Conservation (phyloP, 2,888 invertebrate genomes). For the Aleiodes alternator region DNA sequence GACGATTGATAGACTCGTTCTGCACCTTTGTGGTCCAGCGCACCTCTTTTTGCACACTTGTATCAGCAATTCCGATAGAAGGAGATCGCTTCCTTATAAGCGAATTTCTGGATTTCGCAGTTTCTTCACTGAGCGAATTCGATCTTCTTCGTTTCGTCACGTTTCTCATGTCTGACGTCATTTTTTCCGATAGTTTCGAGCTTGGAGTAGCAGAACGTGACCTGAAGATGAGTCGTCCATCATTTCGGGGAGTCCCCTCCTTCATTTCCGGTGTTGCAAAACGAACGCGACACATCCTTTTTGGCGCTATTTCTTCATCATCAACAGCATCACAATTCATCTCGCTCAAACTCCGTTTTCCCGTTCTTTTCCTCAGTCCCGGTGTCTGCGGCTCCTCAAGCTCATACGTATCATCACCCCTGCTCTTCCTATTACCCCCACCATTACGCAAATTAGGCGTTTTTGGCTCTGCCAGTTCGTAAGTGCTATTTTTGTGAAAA, state of each 20-base stretch:
- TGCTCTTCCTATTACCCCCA: conserved; percentile 36
- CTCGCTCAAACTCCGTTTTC: conserved; percentile 53
- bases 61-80: conserved; percentile 35
- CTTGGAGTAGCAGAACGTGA: conserved; percentile 49
- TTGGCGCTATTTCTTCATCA: conserved; percentile 46
- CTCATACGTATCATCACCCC: conserved; percentile 61
- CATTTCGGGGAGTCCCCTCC: background rate
- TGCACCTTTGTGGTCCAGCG: conserved; percentile 58
- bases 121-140: conserved; percentile 30
- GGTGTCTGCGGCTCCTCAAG: conserved; percentile 62
- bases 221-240: background rate
- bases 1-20: conserved; percentile 72
- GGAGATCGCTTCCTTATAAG: conserved; percentile 51
- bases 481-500: conserved; percentile 46
- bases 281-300: conserved; percentile 58
- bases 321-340: conserved; percentile 35
- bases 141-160: conserved; percentile 46
- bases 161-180: conserved; percentile 16
- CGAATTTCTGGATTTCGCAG: background rate
- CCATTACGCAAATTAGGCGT: conserved; percentile 50
- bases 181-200: conserved; percentile 46
- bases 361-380: conserved; percentile 51
- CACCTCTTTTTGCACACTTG: conserved; percentile 61
- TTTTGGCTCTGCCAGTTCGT: conserved; percentile 54
- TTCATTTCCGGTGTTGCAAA: conserved; percentile 57